Conservation (phyloP, 2,888 invertebrate species). For the Miltochrista miniata region DNA sequence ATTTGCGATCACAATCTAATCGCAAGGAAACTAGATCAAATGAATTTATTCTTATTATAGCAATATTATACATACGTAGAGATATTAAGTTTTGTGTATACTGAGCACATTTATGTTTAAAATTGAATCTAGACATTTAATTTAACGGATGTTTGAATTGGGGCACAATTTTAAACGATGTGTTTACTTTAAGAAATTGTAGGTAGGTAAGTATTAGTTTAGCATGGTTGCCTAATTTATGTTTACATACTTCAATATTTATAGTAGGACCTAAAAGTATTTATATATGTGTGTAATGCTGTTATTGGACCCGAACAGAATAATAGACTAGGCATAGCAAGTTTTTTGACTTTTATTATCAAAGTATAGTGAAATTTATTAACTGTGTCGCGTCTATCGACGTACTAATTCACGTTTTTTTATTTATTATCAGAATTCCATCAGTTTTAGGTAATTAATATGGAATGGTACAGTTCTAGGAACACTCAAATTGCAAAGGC, state of each 20-base stretch:
- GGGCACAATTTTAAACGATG: slow-evolving; percentile 35
- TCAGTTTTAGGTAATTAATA: slow-evolving; percentile 21
- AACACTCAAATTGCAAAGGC: slow-evolving; percentile 22
- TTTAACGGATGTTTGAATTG: slow-evolving; percentile 10
- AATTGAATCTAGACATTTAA: slow-evolving; percentile 29
- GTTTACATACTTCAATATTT: slow-evolving; percentile 33
- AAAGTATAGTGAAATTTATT: background rate
- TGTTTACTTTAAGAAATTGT: slow-evolving; percentile 23
- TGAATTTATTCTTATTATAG: slow-evolving; percentile 52
- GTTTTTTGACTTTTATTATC: background rate
- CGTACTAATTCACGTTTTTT: slow-evolving; percentile 24
- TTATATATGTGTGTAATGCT: slow-evolving; percentile 17
- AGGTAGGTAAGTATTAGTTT: slow-evolving; percentile 16
- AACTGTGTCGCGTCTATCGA: slow-evolving; percentile 15
- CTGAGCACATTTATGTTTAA: slow-evolving; percentile 32
- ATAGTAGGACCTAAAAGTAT: slow-evolving; percentile 33
- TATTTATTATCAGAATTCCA: slow-evolving; percentile 37
- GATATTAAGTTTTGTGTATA: slow-evolving; percentile 36
- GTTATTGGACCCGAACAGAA: slow-evolving; percentile 26
- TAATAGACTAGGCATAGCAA: background rate
- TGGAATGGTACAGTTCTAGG: slow-evolving; percentile 23
- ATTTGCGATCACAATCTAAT: slow-evolving; percentile 32
- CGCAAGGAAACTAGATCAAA: slow-evolving; percentile 72
- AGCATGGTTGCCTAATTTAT: slow-evolving; percentile 17
- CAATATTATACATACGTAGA: slow-evolving; percentile 58